Percentiles rank a stretch among this genome's conserved stretches.
Conservation (phyloP, 2,888 invertebrate genomes). For the Malachius bipustulatus region DNA sequence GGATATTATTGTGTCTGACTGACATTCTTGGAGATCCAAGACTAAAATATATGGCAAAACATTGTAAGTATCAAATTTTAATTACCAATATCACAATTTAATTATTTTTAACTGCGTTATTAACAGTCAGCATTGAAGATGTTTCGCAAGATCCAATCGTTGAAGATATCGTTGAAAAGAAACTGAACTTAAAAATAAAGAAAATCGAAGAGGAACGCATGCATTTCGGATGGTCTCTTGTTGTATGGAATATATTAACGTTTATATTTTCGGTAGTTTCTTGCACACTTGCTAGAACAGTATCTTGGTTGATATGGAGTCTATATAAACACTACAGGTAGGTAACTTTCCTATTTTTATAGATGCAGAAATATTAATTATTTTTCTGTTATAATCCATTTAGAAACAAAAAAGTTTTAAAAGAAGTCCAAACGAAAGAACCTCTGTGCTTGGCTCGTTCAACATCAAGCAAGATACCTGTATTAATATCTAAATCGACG, state of each 20-base stretch:
- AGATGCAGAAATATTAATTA: too few species aligned
- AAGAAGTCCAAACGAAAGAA: too few species aligned
- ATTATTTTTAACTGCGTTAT: too few species aligned
- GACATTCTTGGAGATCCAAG: conserved; percentile 19
- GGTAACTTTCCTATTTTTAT: conserved; percentile 12
- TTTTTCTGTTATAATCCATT: too few species aligned
- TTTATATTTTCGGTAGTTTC: conserved; percentile 21
- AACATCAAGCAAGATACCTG: conserved; percentile 14
- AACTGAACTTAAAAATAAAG: conserved; percentile 11
- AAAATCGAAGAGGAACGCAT: conserved; percentile 12
- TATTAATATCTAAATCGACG: conserved; percentile 13
- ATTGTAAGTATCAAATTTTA: conserved; percentile 9
- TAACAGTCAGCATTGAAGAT: conserved; percentile 12
- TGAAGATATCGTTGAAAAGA: conserved; percentile 10
- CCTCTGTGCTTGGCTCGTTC: too few species aligned
- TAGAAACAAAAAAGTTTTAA: too few species aligned
- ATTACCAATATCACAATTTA: too few species aligned
- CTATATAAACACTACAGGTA: conserved; percentile 17
- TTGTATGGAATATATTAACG: conserved; percentile 21
- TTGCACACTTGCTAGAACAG: conserved; percentile 19
- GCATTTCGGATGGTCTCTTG: conserved; percentile 20
- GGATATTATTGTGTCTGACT: conserved; percentile 25
- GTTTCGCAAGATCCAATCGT: conserved; percentile 14
- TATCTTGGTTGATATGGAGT: conserved; percentile 16
- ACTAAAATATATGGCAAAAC: background rate